These are phyloP conservation scores for Thymelicus lineola DNA, from an alignment of 2,888 invertebrate species.

Conservation along the genomic window DNA sequence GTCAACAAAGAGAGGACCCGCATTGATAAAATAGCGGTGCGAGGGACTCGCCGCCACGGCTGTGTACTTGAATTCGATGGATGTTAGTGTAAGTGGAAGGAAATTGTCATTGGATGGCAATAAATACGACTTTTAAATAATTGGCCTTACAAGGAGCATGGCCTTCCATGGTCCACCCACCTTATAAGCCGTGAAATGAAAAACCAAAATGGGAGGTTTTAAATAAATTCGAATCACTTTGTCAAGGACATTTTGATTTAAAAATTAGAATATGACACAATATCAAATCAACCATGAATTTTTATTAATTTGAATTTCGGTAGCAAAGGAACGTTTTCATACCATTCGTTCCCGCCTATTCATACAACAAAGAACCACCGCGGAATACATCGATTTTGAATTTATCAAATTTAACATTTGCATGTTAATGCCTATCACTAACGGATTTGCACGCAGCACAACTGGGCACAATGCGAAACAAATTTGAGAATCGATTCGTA, in stretches of 20 bases:
- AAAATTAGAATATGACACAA: slow-evolving; percentile 13
- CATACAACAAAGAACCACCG: slow-evolving; percentile 59
- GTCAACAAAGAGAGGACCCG: no score
- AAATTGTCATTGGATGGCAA: no score
- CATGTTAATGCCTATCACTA: slow-evolving; percentile 62
- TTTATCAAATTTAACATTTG: slow-evolving; percentile 62
- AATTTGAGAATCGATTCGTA: slow-evolving; percentile 72
- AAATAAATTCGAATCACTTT: not conserved
- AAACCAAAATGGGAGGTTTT: not conserved
- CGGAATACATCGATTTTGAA: slow-evolving; percentile 58
- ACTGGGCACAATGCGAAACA: slow-evolving; percentile 70
- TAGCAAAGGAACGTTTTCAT: slow-evolving; percentile 34
- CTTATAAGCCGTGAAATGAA: slow-evolving; percentile 9
- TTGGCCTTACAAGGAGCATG: no score
- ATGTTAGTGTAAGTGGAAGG: no score
- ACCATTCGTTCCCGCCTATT: slow-evolving; percentile 54
- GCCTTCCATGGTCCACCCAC: no score
- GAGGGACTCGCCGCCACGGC: no score
- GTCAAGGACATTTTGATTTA: slow-evolving; percentile 12
- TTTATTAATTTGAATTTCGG: slow-evolving; percentile 35
- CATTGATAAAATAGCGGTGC: no score
- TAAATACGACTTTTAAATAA: no score
- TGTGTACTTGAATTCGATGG: no score
- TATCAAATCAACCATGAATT: not conserved
- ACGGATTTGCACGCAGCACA: slow-evolving; percentile 73